phyloP scores from a whole-genome alignment of 2,797 vertebrate species.

The Acanthiza pusilla region DNA sequence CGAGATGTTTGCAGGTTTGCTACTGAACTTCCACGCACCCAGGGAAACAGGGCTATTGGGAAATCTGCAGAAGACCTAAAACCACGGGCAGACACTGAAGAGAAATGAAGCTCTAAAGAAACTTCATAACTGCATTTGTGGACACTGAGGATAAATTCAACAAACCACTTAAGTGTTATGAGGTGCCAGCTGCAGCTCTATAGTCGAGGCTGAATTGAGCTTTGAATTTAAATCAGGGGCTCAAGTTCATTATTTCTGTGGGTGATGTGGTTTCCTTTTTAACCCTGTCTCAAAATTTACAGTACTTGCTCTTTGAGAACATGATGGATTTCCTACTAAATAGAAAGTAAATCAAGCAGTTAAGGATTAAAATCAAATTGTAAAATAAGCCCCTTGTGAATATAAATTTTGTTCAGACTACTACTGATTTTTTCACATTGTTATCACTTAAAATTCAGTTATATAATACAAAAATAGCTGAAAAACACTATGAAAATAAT shows the following conservation, averaged over 20 bases:
- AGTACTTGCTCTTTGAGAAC: background rate
- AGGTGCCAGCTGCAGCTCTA: conserved; percentile 10
- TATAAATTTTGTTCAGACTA: background rate
- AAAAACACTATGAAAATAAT: background rate
- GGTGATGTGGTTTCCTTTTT: background rate
- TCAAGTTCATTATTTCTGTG: background rate
- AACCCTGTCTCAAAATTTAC: background rate
- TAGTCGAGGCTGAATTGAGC: background rate
- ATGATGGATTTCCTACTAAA: background rate
- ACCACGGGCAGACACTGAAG: background rate
- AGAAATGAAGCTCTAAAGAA: conserved; percentile 13
- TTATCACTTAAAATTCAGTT: background rate
- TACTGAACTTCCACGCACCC: background rate
- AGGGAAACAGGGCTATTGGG: background rate
- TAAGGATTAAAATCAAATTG: background rate
- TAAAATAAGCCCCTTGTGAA: background rate
- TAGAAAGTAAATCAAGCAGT: background rate
- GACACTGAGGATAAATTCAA: conserved; percentile 14
- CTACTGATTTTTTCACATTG: background rate
- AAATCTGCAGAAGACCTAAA: background rate
- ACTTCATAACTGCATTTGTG: conserved; percentile 23
- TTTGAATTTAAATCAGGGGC: conserved; percentile 1
- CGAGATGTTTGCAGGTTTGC: background rate
- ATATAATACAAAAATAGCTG: background rate
- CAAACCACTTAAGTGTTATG: background rate